Evolutionary conservation across 2,797 vertebrate genomes (phyloP).

Genomic region (Uromys caudimaculatus): DNA sequence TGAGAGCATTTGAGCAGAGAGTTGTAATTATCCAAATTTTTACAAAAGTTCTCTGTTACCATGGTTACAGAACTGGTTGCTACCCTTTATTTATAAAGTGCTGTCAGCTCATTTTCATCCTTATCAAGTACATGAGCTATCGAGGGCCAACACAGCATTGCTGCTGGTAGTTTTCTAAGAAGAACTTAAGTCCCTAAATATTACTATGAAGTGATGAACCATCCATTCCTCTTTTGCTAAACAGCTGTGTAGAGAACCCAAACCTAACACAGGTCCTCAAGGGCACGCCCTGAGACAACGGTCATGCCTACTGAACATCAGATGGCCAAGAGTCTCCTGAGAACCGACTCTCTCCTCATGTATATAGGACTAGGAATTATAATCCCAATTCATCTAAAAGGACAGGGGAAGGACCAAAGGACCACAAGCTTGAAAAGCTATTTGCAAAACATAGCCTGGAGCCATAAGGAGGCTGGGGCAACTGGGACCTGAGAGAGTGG

Average conservation of each 20-base stretch:
- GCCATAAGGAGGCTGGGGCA: fast-evolving
- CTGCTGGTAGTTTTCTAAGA: neutral
- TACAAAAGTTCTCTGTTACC: neutral
- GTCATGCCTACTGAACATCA: neutral
- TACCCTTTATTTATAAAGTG: neutral
- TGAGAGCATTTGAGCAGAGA: too few species aligned
- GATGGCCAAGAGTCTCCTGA: neutral
- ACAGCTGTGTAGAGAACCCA: neutral
- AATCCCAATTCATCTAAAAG: neutral
- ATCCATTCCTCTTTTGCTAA: neutral
- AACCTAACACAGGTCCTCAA: neutral
- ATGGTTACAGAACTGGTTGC: neutral
- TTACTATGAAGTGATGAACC: neutral
- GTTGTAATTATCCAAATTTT: neutral
- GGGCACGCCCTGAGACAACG: fast-evolving
- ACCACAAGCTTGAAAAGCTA: neutral
- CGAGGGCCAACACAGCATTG: neutral
- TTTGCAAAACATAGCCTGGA: neutral
- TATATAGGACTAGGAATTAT: neutral
- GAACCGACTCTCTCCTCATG: too few species aligned
- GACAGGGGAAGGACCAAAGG: fast-evolving
- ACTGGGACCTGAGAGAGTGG: too few species aligned
- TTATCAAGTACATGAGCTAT: fast-evolving
- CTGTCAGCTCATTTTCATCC: neutral
- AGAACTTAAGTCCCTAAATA: neutral